Conservation (phyloP, 1,140 invertebrate genomes). For the Dysdera silvatica region DNA sequence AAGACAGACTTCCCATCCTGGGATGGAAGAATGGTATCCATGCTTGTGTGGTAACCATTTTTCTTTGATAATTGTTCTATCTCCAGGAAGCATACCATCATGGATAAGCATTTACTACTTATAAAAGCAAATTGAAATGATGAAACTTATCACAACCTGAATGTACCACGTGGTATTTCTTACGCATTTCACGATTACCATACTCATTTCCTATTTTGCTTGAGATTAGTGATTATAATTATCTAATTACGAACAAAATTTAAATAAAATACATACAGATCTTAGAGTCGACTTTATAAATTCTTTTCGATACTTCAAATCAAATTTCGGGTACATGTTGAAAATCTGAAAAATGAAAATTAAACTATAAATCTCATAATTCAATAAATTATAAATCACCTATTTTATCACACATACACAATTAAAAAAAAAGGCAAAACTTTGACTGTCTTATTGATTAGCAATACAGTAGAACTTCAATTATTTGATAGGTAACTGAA, state of each 20-base stretch:
- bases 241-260: neutral
- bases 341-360: conserved; percentile 24
- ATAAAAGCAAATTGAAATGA: too few relatives aligned
- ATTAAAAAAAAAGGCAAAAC: neutral
- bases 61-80: too few relatives aligned
- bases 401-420: too few relatives aligned
- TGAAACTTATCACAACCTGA: neutral
- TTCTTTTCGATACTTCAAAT: conserved; percentile 21
- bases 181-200: neutral
- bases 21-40: too few relatives aligned
- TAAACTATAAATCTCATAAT: too few relatives aligned
- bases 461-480: neutral
- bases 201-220: neutral
- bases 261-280: conserved; percentile 16
- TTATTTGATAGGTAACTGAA: neutral
- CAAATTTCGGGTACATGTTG: conserved; percentile 23
- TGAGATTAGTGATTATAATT: neutral
- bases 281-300: conserved; percentile 24
- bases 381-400: too few relatives aligned
- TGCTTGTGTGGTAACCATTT: too few relatives aligned
- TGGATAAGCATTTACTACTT: too few relatives aligned
- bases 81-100: too few relatives aligned
- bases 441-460: neutral
- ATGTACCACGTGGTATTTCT: neutral
- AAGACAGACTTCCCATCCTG: too few relatives aligned